phyloP scores from a whole-genome alignment of 2,113 vertebrate genomes.

The Gavia stellata region DNA sequence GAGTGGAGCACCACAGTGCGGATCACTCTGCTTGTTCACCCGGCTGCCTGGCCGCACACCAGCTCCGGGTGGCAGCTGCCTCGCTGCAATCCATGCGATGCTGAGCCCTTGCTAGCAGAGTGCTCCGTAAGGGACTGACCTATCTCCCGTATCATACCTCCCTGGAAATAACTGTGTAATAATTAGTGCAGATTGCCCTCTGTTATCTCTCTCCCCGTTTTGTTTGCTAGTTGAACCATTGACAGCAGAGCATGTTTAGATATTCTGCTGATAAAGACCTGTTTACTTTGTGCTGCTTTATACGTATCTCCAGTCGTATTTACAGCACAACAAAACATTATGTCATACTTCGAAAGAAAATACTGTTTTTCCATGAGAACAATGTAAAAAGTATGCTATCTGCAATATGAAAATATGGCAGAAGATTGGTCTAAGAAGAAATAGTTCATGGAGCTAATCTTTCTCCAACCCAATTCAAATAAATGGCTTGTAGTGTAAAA shows the following conservation, averaged over 20 bases:
- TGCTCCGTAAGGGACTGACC: rapidly evolving
- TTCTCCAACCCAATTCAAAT: neutral
- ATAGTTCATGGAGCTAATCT: neutral
- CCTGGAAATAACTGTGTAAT: neutral
- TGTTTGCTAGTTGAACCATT: neutral
- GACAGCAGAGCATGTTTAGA: neutral
- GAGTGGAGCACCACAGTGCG: rapidly evolving
- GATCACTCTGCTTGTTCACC: neutral
- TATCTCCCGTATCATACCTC: neutral
- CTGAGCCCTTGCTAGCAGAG: neutral
- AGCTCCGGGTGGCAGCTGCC: neutral
- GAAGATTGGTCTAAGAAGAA: neutral
- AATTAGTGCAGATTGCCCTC: neutral
- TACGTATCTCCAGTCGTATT: neutral
- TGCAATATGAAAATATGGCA: neutral
- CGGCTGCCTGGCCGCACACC: rapidly evolving
- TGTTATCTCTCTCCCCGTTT: neutral
- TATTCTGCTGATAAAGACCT: constrained; percentile 26
- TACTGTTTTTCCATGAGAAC: neutral
- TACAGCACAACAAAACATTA: neutral
- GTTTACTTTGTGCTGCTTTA: neutral
- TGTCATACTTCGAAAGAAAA: neutral
- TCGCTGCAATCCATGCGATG: rapidly evolving
- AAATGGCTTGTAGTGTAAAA: neutral
- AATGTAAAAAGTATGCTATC: neutral